Base-by-base conservation (phyloP, 2,797 vertebrate genomes). In the Phrynocephalus guinanensis region DNA sequence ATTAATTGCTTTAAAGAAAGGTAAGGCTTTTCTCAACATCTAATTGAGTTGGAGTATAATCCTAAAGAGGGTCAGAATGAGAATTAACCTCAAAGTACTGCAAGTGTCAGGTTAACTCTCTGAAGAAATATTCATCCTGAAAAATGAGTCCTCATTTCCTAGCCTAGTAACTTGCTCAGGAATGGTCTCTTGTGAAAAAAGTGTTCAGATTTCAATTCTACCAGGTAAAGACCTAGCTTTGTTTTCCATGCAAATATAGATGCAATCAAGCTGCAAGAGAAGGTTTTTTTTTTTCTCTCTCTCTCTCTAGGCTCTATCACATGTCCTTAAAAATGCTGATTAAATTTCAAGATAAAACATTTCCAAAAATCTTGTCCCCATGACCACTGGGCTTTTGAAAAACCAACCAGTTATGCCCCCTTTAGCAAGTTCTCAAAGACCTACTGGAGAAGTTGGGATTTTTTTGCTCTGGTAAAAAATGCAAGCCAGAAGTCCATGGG, bases 1-100 rank as follows among this genome's bases (percentile, higher is more conserved):
- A 89, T 79, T 84, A 79, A 70, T 6, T 90, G 28, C 48, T 70
- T 90, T 82, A 67, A 82, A 91, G 85, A 86, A 89, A 78, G 73
- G 2, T 79, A 87, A 88, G 33, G 79, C 79, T 60, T 71, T 73
- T 28, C 26, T 86, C 88, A 67, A 82, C 1, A 79, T 38, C 82
- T 70, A 71, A 72, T 82, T 89, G 30, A 48, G 33, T 88, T 50
- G 26, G 13, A 18, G 28, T n/a, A 87, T 87, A 83, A 77, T 26
- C 70, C 87, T 87, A 77, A 85, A 86, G 33, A 90, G 73, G 18
- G 76, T 87, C 38, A 71, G 30, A 79, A 78, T 76, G 8, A 80
- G 68, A 91, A 90, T 84, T 82, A 85, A 83, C 9, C 48, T 90
- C 83, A 75, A 79, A 0, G 76, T 88, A 80, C 79, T 82, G 83